These are phyloP conservation scores for Lasiurus cinereus DNA, from an alignment of 2,113 vertebrate species.

Conservation along the genomic window DNA sequence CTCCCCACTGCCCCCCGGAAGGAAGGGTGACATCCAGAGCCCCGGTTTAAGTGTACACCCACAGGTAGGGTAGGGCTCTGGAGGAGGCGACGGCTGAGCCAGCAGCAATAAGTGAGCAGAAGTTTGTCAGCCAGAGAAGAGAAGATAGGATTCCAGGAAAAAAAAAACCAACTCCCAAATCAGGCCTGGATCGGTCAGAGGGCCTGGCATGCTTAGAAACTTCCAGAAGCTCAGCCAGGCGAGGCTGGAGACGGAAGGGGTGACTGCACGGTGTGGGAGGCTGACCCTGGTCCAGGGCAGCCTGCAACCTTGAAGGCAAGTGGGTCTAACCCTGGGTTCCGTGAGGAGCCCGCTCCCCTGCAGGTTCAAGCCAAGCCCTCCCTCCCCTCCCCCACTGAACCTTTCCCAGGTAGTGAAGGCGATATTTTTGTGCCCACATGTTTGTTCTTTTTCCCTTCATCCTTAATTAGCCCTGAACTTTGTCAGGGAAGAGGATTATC, in stretches of 20 bases:
- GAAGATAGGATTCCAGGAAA: not conserved
- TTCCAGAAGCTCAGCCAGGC: not conserved
- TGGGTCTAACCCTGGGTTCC: not conserved
- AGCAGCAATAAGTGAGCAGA: not conserved
- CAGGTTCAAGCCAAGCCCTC: not conserved
- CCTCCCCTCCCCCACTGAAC: no score
- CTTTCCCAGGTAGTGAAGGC: not conserved
- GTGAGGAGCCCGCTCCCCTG: not conserved
- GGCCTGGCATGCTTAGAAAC: not conserved
- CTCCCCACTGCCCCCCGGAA: not conserved
- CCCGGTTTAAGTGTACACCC: not conserved
- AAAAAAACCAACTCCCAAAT: not conserved
- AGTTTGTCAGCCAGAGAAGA: not conserved
- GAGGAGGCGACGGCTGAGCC: not conserved
- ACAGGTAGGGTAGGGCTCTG: not conserved
- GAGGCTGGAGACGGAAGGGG: not conserved
- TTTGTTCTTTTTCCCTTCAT: not conserved
- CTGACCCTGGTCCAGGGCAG: not conserved
- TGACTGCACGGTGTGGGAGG: not conserved
- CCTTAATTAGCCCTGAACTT: conserved; percentile 2
- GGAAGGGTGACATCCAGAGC: not conserved
- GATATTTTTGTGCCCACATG: not conserved
- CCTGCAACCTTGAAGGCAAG: not conserved
- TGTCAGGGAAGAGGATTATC: not conserved
- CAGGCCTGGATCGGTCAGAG: not conserved